Evolutionary conservation across 1,140 invertebrate species (phyloP).

Genomic region (Mya arenaria): DNA sequence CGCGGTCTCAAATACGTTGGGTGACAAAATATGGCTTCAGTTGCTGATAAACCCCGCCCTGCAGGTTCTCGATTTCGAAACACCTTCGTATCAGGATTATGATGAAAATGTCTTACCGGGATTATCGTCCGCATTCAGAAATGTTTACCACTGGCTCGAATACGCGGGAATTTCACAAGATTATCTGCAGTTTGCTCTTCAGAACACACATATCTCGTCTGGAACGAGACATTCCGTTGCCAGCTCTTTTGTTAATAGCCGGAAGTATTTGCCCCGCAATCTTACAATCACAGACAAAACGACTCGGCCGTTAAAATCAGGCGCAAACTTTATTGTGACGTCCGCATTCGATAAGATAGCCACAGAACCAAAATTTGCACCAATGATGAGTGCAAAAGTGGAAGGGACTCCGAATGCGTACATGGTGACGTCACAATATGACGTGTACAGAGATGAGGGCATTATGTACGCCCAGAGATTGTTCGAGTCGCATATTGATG

Average conservation of each 20-base stretch:
- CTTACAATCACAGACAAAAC: slow-evolving; percentile 59
- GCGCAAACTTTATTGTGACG: slow-evolving; percentile 34
- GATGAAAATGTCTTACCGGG: slow-evolving; percentile 61
- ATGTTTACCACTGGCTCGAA: slow-evolving; percentile 67
- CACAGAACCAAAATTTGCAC: slow-evolving; percentile 64
- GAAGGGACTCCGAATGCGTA: slow-evolving; percentile 67
- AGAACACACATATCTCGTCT: slow-evolving; percentile 70
- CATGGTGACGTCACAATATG: slow-evolving; percentile 76
- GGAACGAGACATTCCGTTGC: slow-evolving; percentile 39
- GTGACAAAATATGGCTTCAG: slow-evolving; percentile 67
- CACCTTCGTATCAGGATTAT: slow-evolving; percentile 75
- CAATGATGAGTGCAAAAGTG: slow-evolving; percentile 63
- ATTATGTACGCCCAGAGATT: slow-evolving; percentile 74
- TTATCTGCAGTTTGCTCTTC: slow-evolving; percentile 47
- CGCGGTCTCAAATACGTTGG: slow-evolving; percentile 68
- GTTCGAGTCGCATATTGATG: slow-evolving; percentile 60
- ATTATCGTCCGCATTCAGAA: slow-evolving; percentile 67
- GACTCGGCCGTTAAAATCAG: slow-evolving; percentile 26
- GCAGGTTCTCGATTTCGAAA: slow-evolving; percentile 75
- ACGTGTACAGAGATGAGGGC: slow-evolving; percentile 74
- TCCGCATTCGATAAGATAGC: slow-evolving; percentile 52
- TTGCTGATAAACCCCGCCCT: slow-evolving; percentile 76
- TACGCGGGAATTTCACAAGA: slow-evolving; percentile 61
- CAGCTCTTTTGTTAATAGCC: slow-evolving; percentile 61
- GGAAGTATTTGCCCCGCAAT: slow-evolving; percentile 59